These are phyloP conservation scores for Hyperopisus bebe DNA, from an alignment of 2,113 vertebrate genomes.

Conservation along the genomic window DNA sequence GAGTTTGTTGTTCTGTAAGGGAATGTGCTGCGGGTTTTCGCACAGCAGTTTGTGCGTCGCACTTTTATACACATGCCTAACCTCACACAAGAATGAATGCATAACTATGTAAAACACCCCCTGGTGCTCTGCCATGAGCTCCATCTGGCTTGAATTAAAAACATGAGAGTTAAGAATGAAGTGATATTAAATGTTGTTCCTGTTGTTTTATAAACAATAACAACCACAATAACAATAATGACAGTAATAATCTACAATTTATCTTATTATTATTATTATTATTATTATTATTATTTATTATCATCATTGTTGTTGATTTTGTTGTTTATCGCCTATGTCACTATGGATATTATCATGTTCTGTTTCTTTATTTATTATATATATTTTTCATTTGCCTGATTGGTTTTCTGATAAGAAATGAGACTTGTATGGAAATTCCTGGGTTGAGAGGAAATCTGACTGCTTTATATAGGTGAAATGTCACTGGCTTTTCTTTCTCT, in stretches of 20 bases:
- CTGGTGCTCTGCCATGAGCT: not conserved
- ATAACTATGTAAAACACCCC: not conserved
- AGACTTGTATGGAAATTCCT: not conserved
- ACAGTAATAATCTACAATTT: not conserved
- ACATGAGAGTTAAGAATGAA: not conserved
- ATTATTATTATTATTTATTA: not conserved
- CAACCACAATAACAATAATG: not conserved
- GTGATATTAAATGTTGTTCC: not conserved
- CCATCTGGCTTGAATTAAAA: not conserved
- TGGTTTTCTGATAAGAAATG: not conserved
- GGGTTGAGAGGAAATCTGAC: not conserved
- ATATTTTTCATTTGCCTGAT: not conserved
- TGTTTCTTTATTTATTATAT: not conserved
- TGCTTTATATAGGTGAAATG: not conserved
- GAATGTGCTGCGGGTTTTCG: not conserved
- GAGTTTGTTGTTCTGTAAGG: not conserved
- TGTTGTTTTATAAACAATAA: not conserved
- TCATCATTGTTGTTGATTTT: not conserved
- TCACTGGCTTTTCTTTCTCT: not conserved
- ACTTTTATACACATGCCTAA: not conserved
- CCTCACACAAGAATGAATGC: not conserved
- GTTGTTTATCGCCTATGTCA: not conserved
- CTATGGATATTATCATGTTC: not conserved
- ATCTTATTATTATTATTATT: not conserved
- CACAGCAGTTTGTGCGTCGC: not conserved